phyloP scores from a whole-genome alignment of 1,140 invertebrate genomes.

The Propsilocerus akamusi region DNA sequence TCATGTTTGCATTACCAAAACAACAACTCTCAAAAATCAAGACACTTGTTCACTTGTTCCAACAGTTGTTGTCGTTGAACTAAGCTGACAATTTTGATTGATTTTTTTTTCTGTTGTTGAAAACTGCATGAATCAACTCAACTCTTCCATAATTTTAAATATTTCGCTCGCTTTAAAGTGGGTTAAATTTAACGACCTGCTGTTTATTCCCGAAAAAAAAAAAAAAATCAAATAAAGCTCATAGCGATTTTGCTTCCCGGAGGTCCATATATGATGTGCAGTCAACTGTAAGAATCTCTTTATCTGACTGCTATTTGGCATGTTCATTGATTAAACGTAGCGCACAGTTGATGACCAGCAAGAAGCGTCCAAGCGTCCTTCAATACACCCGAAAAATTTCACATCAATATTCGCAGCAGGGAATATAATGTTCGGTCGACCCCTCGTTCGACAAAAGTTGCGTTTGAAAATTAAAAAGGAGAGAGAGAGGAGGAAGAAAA shows the following conservation, averaged over 20 bases:
- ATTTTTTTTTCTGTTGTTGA: no score
- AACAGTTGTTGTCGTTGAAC: slow-evolving; percentile 1
- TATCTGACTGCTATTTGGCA: not conserved
- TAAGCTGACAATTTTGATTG: slow-evolving; percentile 2
- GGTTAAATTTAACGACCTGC: not conserved
- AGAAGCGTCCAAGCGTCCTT: not conserved
- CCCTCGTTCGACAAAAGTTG: not conserved
- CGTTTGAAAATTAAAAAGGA: not conserved
- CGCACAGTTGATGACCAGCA: not conserved
- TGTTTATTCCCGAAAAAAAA: not conserved
- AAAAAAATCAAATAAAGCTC: not conserved
- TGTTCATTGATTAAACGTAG: not conserved
- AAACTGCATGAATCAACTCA: no score
- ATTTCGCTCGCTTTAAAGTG: no score
- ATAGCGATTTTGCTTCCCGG: no score
- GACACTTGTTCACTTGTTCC: slow-evolving; percentile 1
- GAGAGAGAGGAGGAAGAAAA: not conserved
- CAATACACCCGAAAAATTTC: not conserved
- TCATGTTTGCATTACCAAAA: no score
- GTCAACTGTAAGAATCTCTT: not conserved
- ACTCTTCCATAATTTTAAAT: no score
- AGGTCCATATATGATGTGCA: no score
- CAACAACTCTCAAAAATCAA: no score
- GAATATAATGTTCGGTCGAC: no score
- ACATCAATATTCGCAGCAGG: not conserved